phyloP scores from a whole-genome alignment of 2,113 vertebrate species.

The Natator depressus region DNA sequence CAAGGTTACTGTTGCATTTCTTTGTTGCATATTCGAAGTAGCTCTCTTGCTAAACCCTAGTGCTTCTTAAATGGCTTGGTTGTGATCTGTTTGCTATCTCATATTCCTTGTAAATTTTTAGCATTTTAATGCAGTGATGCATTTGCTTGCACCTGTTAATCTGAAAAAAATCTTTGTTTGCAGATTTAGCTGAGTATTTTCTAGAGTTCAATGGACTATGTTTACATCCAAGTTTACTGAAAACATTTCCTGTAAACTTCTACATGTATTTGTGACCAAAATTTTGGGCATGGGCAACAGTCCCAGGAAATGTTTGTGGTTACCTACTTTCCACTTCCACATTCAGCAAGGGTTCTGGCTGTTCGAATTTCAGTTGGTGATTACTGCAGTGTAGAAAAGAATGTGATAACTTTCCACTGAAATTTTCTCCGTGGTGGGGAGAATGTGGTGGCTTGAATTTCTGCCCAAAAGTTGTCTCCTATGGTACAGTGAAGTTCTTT shows the following conservation, averaged over 20 bases:
- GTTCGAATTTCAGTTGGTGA: slow-evolving; percentile 2
- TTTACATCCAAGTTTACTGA: neutral
- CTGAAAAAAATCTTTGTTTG: neutral
- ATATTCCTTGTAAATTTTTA: neutral
- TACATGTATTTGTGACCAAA: neutral
- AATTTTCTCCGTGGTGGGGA: neutral
- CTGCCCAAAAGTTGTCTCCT: neutral
- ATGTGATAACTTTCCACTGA: slow-evolving; percentile 41
- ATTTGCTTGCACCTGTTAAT: neutral
- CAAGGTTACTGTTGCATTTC: neutral
- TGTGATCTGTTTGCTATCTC: neutral
- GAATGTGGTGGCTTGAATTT: neutral
- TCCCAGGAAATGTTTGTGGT: neutral
- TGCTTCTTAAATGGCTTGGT: neutral
- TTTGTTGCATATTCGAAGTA: neutral
- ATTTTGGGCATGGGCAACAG: neutral
- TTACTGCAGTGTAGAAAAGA: slow-evolving; percentile 40
- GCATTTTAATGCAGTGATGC: neutral
- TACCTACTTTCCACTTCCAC: slow-evolving; percentile 43
- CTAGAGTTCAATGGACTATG: neutral
- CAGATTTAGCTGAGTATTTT: neutral
- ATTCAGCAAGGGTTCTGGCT: neutral
- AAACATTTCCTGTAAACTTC: neutral
- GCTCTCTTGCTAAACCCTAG: neutral
- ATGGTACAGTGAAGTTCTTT: neutral